These are phyloP conservation scores for Eupithecia insigniata DNA, from an alignment of 2,888 invertebrate genomes.

Conservation along the genomic window DNA sequence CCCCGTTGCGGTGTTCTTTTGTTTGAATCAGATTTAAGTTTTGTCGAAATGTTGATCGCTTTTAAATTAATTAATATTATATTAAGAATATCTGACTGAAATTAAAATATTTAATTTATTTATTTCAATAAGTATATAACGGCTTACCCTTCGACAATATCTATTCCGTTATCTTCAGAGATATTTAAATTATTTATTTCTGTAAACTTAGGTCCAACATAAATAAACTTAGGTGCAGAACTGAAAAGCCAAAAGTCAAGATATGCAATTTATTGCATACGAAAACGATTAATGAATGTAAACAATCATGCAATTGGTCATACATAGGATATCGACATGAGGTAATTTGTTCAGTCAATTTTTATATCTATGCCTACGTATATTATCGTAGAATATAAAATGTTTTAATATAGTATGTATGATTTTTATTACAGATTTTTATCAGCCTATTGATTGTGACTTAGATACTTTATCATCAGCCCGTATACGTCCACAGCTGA, in stretches of 20 bases:
- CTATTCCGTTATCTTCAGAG: background rate
- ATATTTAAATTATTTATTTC: background rate
- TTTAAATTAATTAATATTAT: too few relatives aligned
- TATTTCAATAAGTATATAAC: too few relatives aligned
- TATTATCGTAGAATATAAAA: background rate
- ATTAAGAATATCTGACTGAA: too few relatives aligned
- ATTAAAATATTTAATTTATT: too few relatives aligned
- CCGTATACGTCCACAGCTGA: too few relatives aligned
- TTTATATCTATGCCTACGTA: background rate
- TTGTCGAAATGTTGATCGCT: background rate
- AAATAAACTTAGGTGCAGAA: background rate
- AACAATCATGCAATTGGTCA: background rate
- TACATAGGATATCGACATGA: background rate
- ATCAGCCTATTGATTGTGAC: background rate
- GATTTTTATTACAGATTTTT: background rate
- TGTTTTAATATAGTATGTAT: background rate
- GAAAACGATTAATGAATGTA: background rate
- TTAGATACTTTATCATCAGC: too few relatives aligned
- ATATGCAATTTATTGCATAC: conserved; percentile 1
- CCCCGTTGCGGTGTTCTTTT: too few relatives aligned
- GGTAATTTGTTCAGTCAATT: background rate
- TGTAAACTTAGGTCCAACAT: background rate
- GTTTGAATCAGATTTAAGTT: background rate
- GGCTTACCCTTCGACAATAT: background rate
- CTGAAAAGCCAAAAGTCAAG: background rate